Percentiles rank a stretch among this genome's conserved stretches.
Conservation (phyloP, 2,113 vertebrate species). For the Campylorhamphus procurvoides region DNA sequence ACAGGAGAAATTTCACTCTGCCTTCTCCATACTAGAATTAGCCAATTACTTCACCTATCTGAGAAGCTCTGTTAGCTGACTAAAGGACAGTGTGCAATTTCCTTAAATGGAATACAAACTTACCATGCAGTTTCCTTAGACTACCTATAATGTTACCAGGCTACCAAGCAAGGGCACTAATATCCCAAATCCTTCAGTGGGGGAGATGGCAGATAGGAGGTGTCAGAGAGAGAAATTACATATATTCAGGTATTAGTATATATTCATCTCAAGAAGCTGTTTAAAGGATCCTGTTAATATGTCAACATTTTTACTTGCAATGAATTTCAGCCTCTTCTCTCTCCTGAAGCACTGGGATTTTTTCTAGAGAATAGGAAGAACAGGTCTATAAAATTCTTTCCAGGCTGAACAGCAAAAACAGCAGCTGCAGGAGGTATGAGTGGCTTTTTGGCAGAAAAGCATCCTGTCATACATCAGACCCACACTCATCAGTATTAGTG, state of each 20-base stretch:
- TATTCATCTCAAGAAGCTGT: background rate
- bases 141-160: background rate
- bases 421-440: slow-evolving; percentile 14
- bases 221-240: background rate
- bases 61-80: background rate
- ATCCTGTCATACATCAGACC: slow-evolving; percentile 14
- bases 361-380: background rate
- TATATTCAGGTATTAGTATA: background rate
- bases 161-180: background rate
- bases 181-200: background rate
- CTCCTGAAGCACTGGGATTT: background rate
- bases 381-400: background rate
- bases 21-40: background rate
- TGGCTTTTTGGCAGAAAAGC: slow-evolving; percentile 18
- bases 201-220: background rate
- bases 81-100: background rate
- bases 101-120: background rate
- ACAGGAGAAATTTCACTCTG: background rate
- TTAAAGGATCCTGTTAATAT: background rate
- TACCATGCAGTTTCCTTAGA: background rate
- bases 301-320: background rate
- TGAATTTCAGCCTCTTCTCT: background rate
- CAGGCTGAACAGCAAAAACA: background rate
- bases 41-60: background rate
- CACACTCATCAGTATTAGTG: slow-evolving; percentile 11